Base-by-base conservation (phyloP, 2,113 vertebrate species). In the Pandion haliaetus region DNA sequence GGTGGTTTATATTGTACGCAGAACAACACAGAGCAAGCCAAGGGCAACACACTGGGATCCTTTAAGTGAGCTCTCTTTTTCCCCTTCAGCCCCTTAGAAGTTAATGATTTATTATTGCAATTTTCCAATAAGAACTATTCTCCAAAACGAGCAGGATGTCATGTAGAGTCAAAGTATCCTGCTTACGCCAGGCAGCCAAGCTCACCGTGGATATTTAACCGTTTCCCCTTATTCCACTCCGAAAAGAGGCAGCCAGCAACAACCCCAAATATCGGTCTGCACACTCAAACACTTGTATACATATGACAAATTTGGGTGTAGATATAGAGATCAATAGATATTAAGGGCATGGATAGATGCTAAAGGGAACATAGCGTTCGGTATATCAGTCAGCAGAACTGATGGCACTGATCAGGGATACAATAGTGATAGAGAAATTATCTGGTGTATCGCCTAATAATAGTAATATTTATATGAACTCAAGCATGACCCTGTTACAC, bases 351-450 rank as follows among this genome's bases (percentile, higher is more conserved):
- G 9, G 2, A 65, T 3, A 59, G 44, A 28, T 16, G 29, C 45
- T 45, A 21, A 74, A 76, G 36, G 52, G 20, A 82, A 67, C 0
- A 2, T 1, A 28, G 81, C 4, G 4, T 38, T 70, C 1, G 1
- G 24, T 77, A 54, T 54, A 67, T 72, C 47, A 32, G 58, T 25
- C 10, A 2, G 50, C 62, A 76, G 71, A 74, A n/a, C 38, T 42
- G 50, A 57, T 2, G 7, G 47, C 5, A 1, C 23, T 5, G 2
- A 71, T 57, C 62, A 38, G 34, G 67, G 23, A 36, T 12, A 78
- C 16, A 32, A 38, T 21, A 25, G n/a, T 2, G 0, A 45, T 5
- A 65, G 14, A 1, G 3, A 13, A 67, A 55, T 54, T 26, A 9
- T 17, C 59, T 55, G 50, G 31, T 82, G 59, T 72, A 23, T 58